Conservation (phyloP, 1,140 invertebrate genomes). For the Pseudomyrmex cubaensis region DNA sequence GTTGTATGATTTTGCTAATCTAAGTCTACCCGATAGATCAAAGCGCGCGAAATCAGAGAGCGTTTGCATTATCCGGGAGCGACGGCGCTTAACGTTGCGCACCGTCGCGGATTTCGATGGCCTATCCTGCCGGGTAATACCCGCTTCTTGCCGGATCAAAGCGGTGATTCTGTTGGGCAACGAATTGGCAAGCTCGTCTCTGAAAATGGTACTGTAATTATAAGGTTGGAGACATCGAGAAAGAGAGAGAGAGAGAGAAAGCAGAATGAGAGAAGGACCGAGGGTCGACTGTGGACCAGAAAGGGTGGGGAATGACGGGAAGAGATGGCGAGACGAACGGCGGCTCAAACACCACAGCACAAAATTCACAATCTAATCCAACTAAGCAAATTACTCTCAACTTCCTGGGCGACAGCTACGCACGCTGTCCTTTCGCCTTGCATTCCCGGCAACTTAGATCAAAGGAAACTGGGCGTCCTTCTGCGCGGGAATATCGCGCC, state of each 20-base stretch:
- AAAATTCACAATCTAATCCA: conserved; percentile 82
- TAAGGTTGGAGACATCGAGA: conserved; percentile 60
- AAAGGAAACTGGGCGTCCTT: conserved; percentile 69
- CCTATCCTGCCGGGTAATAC: conserved; percentile 13
- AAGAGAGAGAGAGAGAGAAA: background rate
- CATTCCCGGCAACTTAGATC: conserved; percentile 80
- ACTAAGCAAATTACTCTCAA: conserved; percentile 80
- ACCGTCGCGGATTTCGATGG: conserved; percentile 48
- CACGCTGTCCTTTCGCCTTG: conserved; percentile 73
- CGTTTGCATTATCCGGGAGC: conserved; percentile 60
- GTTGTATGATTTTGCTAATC: conserved; percentile 16
- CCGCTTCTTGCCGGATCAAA: conserved; percentile 73
- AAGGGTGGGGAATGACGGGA: background rate
- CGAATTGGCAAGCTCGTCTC: conserved; percentile 73
- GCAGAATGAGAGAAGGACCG: conserved; percentile 35
- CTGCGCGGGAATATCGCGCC: conserved; percentile 50
- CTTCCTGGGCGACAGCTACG: conserved; percentile 73
- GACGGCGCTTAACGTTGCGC: conserved; percentile 50
- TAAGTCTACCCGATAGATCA: conserved; percentile 57
- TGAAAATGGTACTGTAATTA: conserved; percentile 75
- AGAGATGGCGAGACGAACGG: conserved; percentile 60
- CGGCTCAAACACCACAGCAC: conserved; percentile 75
- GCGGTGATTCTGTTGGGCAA: conserved; percentile 63
- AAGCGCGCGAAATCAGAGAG: conserved; percentile 70
- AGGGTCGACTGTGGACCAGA: background rate